These are phyloP conservation scores for Pollenia labialis DNA, from an alignment of 2,888 invertebrate genomes.

Conservation along the genomic window DNA sequence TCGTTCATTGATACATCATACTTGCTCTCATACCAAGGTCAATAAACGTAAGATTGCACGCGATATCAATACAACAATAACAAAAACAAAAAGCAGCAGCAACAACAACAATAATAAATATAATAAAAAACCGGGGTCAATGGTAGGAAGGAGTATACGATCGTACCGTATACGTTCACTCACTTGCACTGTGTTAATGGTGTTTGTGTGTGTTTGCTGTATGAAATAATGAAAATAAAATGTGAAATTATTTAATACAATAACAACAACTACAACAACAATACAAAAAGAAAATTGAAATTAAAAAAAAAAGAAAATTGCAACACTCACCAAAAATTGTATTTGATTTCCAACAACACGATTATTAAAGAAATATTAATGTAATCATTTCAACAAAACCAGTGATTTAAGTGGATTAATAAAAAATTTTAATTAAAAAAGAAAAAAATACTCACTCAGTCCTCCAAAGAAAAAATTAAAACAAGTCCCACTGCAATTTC, in stretches of 20 bases:
- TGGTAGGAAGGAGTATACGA: slow-evolving; percentile 73
- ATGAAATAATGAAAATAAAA: slow-evolving; percentile 62
- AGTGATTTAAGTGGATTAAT: slow-evolving; percentile 58
- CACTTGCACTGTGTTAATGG: slow-evolving; percentile 32
- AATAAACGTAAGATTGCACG: slow-evolving; percentile 76
- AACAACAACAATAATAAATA: slow-evolving; percentile 47
- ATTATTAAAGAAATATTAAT: slow-evolving; percentile 37
- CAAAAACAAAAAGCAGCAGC: slow-evolving; percentile 61
- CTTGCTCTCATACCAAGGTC: slow-evolving; percentile 75
- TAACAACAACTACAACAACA: slow-evolving; percentile 16
- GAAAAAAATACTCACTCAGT: not conserved
- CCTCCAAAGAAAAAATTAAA: slow-evolving; percentile 9
- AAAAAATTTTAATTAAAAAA: slow-evolving; percentile 30
- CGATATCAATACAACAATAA: slow-evolving; percentile 73
- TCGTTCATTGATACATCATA: slow-evolving; percentile 72
- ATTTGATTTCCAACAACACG: slow-evolving; percentile 27
- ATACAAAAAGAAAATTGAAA: slow-evolving; percentile 19
- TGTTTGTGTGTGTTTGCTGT: not conserved
- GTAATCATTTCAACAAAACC: slow-evolving; percentile 44
- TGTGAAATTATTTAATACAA: slow-evolving; percentile 69
- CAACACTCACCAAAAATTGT: slow-evolving; percentile 50
- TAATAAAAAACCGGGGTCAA: slow-evolving; percentile 72
- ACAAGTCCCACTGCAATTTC: not conserved
- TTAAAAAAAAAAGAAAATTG: slow-evolving; percentile 45
- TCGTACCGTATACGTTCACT: slow-evolving; percentile 69